A percentile compares a stretch with the other conserved stretches of the same genome.
Conservation (phyloP, 2,888 invertebrate species). For the Sesia apiformis region DNA sequence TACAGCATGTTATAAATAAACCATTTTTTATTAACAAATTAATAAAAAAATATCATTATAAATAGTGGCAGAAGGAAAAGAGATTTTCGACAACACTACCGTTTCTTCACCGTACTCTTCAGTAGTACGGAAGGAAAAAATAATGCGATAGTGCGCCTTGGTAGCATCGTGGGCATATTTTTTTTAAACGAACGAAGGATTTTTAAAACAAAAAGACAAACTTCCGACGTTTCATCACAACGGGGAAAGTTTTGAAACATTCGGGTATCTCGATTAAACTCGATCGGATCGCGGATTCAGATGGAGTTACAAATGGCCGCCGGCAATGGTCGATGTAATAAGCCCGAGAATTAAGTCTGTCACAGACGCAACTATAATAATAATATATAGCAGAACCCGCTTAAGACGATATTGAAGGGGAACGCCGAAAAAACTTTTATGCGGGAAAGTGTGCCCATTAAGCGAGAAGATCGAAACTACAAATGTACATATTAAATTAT, state of each 20-base stretch:
- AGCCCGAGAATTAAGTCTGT: background rate
- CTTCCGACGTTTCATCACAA: background rate
- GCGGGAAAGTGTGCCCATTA: background rate
- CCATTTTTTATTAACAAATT: too few relatives aligned
- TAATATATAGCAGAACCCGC: background rate
- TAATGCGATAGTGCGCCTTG: background rate
- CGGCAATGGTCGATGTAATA: background rate
- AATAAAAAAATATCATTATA: too few relatives aligned
- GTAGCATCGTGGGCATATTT: too few relatives aligned
- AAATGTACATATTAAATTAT: background rate
- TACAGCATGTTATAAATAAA: too few relatives aligned
- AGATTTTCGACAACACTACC: too few relatives aligned
- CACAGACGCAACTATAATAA: too few relatives aligned
- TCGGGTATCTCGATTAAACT: background rate
- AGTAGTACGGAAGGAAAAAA: background rate
- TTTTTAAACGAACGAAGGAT: background rate
- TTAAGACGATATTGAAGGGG: background rate
- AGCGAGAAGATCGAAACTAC: background rate
- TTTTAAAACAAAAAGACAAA: background rate
- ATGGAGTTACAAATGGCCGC: background rate
- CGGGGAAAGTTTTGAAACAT: background rate
- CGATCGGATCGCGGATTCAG: background rate
- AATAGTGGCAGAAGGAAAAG: too few relatives aligned
- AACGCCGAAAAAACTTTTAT: background rate
- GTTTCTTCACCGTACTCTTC: background rate